A percentile compares a stretch with the other conserved stretches of the same genome.
Evolutionary conservation across 2,888 invertebrate species (phyloP).

Genomic region (Sycophila texana): DNA sequence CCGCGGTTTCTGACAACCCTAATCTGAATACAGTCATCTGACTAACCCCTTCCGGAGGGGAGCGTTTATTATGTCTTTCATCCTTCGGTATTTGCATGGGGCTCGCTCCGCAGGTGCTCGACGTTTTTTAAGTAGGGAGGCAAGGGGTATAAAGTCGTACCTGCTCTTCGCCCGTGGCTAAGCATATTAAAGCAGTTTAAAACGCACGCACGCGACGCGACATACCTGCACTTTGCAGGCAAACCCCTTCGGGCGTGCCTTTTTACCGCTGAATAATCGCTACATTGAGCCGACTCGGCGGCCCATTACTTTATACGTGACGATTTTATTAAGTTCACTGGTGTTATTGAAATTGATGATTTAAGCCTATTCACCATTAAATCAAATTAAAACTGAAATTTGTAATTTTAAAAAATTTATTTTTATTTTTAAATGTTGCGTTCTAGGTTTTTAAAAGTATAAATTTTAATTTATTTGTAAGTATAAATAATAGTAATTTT

Average conservation of each 20-base stretch:
- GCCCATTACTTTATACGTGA: not conserved
- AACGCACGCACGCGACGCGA: slow-evolving; percentile 8
- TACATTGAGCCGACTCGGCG: not conserved
- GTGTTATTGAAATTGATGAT: not conserved
- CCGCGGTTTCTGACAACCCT: slow-evolving; percentile 58
- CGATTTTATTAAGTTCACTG: not conserved
- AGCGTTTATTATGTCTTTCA: slow-evolving; percentile 12
- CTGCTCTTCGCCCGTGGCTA: slow-evolving; percentile 17
- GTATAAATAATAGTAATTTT: too few relatives aligned
- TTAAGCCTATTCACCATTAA: too few relatives aligned
- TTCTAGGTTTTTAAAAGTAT: too few relatives aligned
- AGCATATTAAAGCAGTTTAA: slow-evolving; percentile 50
- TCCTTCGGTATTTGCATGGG: slow-evolving; percentile 67
- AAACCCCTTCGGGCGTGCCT: slow-evolving; percentile 8
- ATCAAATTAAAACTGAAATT: not conserved
- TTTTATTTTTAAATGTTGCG: too few relatives aligned
- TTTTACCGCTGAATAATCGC: slow-evolving; percentile 29
- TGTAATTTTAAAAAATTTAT: not conserved
- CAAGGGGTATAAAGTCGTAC: slow-evolving; percentile 37
- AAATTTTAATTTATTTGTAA: too few relatives aligned
- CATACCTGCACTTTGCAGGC: not conserved
- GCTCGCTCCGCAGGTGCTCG: slow-evolving; percentile 65
- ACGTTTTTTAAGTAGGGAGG: slow-evolving; percentile 52
- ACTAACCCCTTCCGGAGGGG: slow-evolving; percentile 64
- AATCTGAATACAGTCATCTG: slow-evolving; percentile 69